These are phyloP conservation scores for Aphaenogaster floridana DNA, from an alignment of 1,140 invertebrate species.

Conservation along the genomic window DNA sequence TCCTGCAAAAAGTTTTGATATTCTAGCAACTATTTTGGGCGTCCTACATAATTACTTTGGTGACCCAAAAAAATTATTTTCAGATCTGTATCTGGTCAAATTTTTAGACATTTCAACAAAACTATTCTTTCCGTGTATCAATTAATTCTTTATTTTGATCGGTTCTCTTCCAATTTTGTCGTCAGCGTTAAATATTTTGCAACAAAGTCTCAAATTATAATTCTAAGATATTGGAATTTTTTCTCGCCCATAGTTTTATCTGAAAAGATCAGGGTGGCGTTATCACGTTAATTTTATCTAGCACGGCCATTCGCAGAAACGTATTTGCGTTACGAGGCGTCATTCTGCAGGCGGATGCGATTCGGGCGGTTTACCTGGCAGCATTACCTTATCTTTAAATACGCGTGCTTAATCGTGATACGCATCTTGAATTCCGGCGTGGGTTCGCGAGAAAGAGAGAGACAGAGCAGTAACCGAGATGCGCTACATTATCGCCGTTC, in stretches of 20 bases:
- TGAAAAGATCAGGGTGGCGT: neutral
- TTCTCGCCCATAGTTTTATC: neutral
- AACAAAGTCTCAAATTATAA: neutral
- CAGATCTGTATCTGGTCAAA: no score
- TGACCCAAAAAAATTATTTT: no score
- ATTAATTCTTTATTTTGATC: neutral
- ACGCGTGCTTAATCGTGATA: constrained; percentile 38
- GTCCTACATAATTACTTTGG: no score
- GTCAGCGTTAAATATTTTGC: neutral
- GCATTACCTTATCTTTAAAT: constrained; percentile 51
- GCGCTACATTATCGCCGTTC: constrained; percentile 51
- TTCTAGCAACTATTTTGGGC: no score
- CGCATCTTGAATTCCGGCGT: constrained; percentile 43
- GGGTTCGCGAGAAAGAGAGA: neutral
- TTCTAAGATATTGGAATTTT: neutral
- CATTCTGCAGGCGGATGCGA: constrained; percentile 13
- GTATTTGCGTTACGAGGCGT: constrained; percentile 39
- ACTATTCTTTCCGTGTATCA: no score
- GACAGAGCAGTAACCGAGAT: constrained; percentile 35
- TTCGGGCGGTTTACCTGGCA: constrained; percentile 32
- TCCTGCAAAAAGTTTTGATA: no score
- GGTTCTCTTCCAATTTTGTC: neutral
- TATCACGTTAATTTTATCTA: constrained; percentile 33
- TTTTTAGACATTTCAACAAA: no score
- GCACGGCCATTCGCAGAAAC: neutral